Evolutionary conservation across 1,140 invertebrate genomes (phyloP).

Genomic region (Drosophila nannoptera): DNA sequence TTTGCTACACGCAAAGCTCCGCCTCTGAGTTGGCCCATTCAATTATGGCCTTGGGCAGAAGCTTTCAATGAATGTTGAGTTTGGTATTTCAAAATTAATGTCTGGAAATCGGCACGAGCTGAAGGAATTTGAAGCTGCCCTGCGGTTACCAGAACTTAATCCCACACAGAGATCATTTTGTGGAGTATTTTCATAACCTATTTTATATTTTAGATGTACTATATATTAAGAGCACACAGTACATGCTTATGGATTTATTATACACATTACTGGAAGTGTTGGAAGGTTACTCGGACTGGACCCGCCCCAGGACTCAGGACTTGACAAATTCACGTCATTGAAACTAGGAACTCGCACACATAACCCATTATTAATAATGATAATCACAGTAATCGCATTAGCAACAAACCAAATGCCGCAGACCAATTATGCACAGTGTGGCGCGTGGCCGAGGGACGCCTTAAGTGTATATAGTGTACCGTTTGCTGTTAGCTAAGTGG

Average conservation of each 20-base stretch:
- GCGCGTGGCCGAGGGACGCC: constrained; percentile 9
- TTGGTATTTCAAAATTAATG: constrained; percentile 33
- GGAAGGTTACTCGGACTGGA: too few species aligned
- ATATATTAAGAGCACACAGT: too few species aligned
- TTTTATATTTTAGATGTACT: too few species aligned
- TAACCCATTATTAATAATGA: constrained; percentile 28
- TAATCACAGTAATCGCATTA: constrained; percentile 52
- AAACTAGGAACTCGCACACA: constrained; percentile 33
- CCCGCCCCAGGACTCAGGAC: constrained; percentile 3
- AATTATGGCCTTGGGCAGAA: constrained; percentile 22
- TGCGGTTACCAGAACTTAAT: constrained; percentile 13
- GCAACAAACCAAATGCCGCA: constrained; percentile 9
- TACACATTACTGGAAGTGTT: constrained; percentile 1
- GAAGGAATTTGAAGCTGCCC: neutral
- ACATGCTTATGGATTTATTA: constrained; percentile 2
- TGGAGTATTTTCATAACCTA: too few species aligned
- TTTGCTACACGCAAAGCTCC: constrained; percentile 10
- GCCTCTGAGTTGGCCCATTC: constrained; percentile 20
- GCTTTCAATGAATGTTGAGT: constrained; percentile 29
- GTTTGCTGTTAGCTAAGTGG: constrained; percentile 43
- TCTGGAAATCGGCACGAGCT: constrained; percentile 11
- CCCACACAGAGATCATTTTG: neutral
- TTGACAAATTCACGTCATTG: constrained; percentile 44
- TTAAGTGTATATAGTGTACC: constrained; percentile 4
- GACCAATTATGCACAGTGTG: constrained; percentile 30